Base-by-base conservation (phyloP, 2,888 invertebrate genomes). In the Anticlea derivata region DNA sequence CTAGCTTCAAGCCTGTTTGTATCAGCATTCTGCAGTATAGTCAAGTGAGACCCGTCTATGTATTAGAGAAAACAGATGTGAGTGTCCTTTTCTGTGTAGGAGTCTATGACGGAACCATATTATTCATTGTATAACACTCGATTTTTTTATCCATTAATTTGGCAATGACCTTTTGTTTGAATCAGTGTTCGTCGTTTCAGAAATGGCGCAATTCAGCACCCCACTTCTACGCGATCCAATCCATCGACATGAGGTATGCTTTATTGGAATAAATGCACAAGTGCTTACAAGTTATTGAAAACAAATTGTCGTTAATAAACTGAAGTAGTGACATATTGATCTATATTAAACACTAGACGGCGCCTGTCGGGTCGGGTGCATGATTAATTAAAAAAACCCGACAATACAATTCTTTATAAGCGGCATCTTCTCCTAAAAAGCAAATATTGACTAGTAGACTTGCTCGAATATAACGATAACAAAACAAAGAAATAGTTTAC, bases 191-290 rank as follows among this genome's bases (percentile, higher is more conserved):
- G 41, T 68, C 67, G 59, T 89, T 89, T 59, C 88, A 90, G 90
- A 88, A 88, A 82, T 90, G 90, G 90, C 80, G 90, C 55, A 85
- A 88, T 61, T 88, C 89, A 8, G 86, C 88, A 48, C 88, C 86
- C 3, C 81, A 76, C 63, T 90, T 90, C 72, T 90, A 90, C 66
- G 83, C 89, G 24, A 78, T 82, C 30, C 89, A 90, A 64, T 82
- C 86, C 34, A 70, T 87, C 55, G 90, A 89, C 62, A 77, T 84
- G 74, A 86, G 89, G 89, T 89, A 81, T 70, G 71, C 66, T 66
- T 60, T 55, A 58, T 55, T 55, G 37, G 35, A 60, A 63, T 64
- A 52, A 64, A 63, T 70, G 70, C 70, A 68, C 51, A 61, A 63
- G 58, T 55, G 63, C 61, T 65, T 60, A 58, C 50, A 62, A 50